Percentiles rank a stretch among this genome's conserved stretches.
phyloP scores from a whole-genome alignment of 2,113 vertebrate species.

The Prunella himalayana region DNA sequence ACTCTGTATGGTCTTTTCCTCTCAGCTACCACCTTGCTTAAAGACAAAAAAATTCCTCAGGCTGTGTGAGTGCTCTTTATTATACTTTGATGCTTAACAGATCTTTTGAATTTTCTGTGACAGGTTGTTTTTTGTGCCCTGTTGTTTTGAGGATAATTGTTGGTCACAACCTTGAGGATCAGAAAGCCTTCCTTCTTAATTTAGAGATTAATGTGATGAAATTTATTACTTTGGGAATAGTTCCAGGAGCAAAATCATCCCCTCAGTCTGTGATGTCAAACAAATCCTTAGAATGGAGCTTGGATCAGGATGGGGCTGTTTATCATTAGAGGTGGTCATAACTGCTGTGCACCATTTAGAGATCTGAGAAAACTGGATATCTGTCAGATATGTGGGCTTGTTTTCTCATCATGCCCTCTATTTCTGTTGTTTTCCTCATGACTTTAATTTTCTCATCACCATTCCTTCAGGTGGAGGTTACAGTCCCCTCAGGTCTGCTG shows the following conservation, averaged over 20 bases:
- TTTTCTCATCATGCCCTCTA: neutral
- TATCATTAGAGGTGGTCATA: neutral
- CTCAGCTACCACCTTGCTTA: neutral
- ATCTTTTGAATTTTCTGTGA: neutral
- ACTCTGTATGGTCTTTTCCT: neutral
- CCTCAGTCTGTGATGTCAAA: neutral
- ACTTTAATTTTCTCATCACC: neutral
- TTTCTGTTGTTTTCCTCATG: neutral
- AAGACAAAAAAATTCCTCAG: neutral
- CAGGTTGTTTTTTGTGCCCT: neutral
- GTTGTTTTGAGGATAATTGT: neutral
- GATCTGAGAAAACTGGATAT: neutral
- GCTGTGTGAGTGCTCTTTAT: neutral
- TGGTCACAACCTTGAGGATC: neutral
- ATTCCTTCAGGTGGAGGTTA: neutral
- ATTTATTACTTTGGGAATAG: neutral
- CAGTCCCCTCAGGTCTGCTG: neutral
- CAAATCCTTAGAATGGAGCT: neutral
- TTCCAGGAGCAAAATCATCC: neutral
- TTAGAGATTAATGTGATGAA: neutral
- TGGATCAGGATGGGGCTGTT: neutral
- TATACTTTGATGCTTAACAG: neutral
- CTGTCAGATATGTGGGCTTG: rapidly evolving
- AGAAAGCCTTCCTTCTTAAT: neutral
- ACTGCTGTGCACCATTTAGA: neutral